A percentile compares a stretch with the other conserved stretches of the same genome.
Evolutionary conservation across 64 coral and sea anemone species (phyloP).

Genomic region (Montipora foliosa): DNA sequence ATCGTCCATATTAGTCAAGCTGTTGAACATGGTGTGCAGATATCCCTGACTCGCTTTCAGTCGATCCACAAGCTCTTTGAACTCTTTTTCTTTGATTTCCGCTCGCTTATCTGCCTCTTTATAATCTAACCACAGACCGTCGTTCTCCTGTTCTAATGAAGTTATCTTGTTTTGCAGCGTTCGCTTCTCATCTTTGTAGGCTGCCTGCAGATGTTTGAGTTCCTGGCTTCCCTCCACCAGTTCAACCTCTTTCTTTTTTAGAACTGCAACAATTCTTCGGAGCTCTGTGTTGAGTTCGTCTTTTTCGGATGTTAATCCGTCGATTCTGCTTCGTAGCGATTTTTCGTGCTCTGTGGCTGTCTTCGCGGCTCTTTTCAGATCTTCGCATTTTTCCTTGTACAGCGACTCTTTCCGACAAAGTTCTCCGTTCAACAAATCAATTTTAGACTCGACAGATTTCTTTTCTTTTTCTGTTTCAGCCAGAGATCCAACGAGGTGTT

Average conservation of each 20-base stretch:
- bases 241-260: constrained; percentile 86
- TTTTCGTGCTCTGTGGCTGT: constrained; percentile 72
- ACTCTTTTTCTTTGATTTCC: constrained; percentile 78
- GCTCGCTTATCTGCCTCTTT: constrained; percentile 81
- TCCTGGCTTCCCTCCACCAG: constrained; percentile 63
- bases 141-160: constrained; percentile 65
- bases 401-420: constrained; percentile 73
- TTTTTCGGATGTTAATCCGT: constrained; percentile 77
- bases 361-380: constrained; percentile 63
- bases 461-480: constrained; percentile 47
- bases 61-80: constrained; percentile 69
- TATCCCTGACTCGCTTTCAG: constrained; percentile 77
- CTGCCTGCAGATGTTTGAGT: constrained; percentile 66
- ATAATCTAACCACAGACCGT: constrained; percentile 78
- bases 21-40: constrained; percentile 77
- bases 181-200: constrained; percentile 46
- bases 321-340: constrained; percentile 50
- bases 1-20: constrained; percentile 88
- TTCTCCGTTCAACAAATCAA: constrained; percentile 79
- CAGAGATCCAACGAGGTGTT: constrained; percentile 64
- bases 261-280: constrained; percentile 55
- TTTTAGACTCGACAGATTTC: constrained; percentile 66
- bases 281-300: constrained; percentile 75
- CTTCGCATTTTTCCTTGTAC: constrained; percentile 65
- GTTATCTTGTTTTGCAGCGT: constrained; percentile 75